Evolutionary conservation across 2,888 invertebrate genomes (phyloP).

Genomic region (Oxytorus armatus): DNA sequence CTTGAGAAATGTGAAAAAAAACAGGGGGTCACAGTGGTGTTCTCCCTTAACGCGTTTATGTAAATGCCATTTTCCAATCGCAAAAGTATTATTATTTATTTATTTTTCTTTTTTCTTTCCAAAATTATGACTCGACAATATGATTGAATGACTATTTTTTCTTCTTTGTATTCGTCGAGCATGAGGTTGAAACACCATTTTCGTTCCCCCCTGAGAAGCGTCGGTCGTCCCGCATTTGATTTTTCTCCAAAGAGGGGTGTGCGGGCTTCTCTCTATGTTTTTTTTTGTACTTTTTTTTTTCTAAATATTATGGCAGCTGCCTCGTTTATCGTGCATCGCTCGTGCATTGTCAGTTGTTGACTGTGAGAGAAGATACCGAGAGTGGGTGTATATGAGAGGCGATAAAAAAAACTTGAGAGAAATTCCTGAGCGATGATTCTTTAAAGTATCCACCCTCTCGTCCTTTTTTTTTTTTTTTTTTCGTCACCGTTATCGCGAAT

Average conservation of each 20-base stretch:
- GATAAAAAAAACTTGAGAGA: constrained; percentile 31
- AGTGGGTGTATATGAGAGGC: constrained; percentile 15
- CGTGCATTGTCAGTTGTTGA: constrained; percentile 8
- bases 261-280: constrained; percentile 13
- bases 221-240: constrained; percentile 27
- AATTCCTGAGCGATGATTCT: constrained; percentile 39
- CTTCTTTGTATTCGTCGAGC: constrained; percentile 8
- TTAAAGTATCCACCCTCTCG: constrained; percentile 36
- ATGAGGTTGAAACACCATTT: background rate
- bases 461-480: no score
- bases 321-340: constrained; percentile 16
- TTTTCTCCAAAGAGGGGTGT: constrained; percentile 3
- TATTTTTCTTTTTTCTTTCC: background rate
- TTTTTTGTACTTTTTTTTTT: constrained; percentile 36
- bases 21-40: no score
- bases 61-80: background rate
- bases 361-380: constrained; percentile 28
- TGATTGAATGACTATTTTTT: constrained; percentile 1
- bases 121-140: constrained; percentile 29
- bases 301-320: constrained; percentile 58
- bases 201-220: constrained; percentile 26
- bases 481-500: no score
- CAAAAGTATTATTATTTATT: background rate
- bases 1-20: no score
- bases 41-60: no score